Conservation (phyloP, 2,888 invertebrate genomes). For the Drosophila mayaguana region DNA sequence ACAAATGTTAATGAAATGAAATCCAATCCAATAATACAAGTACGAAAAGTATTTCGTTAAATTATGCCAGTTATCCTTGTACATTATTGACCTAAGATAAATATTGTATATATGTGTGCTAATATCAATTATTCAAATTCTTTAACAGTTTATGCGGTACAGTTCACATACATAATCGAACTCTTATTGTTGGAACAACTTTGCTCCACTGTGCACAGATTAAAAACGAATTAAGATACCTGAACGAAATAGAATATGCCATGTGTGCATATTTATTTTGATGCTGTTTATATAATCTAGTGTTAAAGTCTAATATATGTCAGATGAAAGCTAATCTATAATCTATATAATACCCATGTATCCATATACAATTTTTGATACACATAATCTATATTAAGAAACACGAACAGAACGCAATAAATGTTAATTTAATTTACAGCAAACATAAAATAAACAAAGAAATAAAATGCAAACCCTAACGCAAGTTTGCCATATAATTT, state of each 20-base stretch:
- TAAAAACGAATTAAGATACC: conserved; percentile 37
- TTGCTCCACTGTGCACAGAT: conserved; percentile 36
- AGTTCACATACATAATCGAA: not conserved
- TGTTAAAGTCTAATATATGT: conserved; percentile 29
- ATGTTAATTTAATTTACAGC: conserved; percentile 44
- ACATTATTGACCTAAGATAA: conserved; percentile 8
- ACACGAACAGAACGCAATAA: conserved; percentile 23
- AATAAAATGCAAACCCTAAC: conserved; percentile 21
- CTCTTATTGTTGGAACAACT: not conserved
- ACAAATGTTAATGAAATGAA: no score
- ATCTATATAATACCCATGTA: conserved; percentile 50
- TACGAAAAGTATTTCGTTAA: not conserved
- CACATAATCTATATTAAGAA: conserved; percentile 45
- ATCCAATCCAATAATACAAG: no score
- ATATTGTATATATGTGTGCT: conserved; percentile 23
- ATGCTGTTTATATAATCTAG: conserved; percentile 17
- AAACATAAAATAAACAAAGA: conserved; percentile 30
- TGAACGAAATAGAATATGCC: conserved; percentile 25
- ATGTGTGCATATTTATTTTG: conserved; percentile 5
- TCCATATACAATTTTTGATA: conserved; percentile 9
- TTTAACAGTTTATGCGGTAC: not conserved
- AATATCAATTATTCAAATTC: not conserved
- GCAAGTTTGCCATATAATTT: conserved; percentile 39
- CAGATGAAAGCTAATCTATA: conserved; percentile 55
- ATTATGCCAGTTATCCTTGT: conserved; percentile 21